Evolutionary conservation across 2,113 vertebrate genomes (phyloP).

Genomic region (Poicephalus gulielmi): DNA sequence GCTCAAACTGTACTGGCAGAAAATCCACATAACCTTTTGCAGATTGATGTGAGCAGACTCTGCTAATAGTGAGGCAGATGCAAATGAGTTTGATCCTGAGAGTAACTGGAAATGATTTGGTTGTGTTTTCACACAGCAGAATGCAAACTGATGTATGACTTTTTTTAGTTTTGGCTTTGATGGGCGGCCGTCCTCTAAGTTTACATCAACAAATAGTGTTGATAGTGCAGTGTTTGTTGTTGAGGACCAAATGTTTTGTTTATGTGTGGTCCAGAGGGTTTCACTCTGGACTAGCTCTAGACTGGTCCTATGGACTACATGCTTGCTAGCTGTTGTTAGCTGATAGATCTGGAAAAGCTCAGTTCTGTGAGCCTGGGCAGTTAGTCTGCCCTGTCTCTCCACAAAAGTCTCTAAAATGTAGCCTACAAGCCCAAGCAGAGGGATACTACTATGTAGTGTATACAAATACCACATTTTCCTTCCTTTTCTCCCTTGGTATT

Average conservation of each 20-base stretch:
- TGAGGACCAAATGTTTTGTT: background rate
- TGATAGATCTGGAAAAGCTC: background rate
- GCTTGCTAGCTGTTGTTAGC: background rate
- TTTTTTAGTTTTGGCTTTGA: background rate
- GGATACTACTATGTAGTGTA: background rate
- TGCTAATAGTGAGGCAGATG: background rate
- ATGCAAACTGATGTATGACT: background rate
- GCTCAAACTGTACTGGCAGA: background rate
- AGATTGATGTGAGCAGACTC: background rate
- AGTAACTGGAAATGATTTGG: background rate
- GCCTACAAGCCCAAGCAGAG: background rate
- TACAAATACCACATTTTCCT: background rate
- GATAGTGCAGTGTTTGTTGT: background rate
- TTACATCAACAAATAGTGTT: background rate
- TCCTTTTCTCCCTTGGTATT: background rate
- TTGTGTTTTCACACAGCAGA: background rate
- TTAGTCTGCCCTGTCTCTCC: background rate
- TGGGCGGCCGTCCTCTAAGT: accelerated
- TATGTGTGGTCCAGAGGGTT: background rate
- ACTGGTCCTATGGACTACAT: background rate
- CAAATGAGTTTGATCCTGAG: background rate
- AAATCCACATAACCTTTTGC: background rate
- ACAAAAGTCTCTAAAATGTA: background rate
- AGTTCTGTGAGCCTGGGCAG: background rate
- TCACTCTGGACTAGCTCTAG: background rate